Base-by-base conservation (phyloP, 2,888 invertebrate genomes). In the Sicus ferrugineus region DNA sequence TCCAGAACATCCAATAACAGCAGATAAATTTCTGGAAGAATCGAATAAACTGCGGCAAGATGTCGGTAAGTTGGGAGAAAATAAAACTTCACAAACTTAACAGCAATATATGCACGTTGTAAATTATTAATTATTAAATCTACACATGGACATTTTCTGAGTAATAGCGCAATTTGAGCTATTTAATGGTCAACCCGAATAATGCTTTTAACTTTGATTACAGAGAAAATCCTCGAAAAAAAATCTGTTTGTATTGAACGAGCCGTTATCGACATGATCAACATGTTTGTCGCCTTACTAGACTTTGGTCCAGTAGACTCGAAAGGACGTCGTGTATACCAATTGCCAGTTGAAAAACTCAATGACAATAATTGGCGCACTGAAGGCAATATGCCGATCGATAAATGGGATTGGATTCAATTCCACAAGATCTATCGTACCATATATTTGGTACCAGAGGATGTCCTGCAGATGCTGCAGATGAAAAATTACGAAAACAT, bases 241-340 rank as follows among this genome's bases (percentile, higher is more conserved):
- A 89, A 88, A 81, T 90, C 90, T 0, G 85, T 87, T n/a, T 88
- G 88, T 26, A 91, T 91, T 30, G 94, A 94, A 85, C 88, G 90
- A 72, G 91, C 93, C 31, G 93, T 92, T 0, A 90, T 91, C 52
- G 92, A 92, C 75, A 87, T 95, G 38, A 90, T 94, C 30, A 89
- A 93, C 75, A 91, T 92, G 84, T 94, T 94, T 78, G 86, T 94
- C 70, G 88, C 88, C 31, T 87, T 89, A 38, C 70, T 82, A 11
- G 77, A 83, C 5, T 80, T 82, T 61, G 79, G 79, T 1, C 73
- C 71, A 0, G 34, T 70, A 3, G 83, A 89, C 90, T 66, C 88
- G 86, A 71, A 88, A 88, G 72, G 88, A 88, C 71, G 88, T 85
- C 75, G 88, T 89, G 68, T 88, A 86, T 77, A 84, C 88, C 68